Evolutionary conservation across 92 coral and sea anemone species (phyloP).

Genomic region (Porites evermanni): DNA sequence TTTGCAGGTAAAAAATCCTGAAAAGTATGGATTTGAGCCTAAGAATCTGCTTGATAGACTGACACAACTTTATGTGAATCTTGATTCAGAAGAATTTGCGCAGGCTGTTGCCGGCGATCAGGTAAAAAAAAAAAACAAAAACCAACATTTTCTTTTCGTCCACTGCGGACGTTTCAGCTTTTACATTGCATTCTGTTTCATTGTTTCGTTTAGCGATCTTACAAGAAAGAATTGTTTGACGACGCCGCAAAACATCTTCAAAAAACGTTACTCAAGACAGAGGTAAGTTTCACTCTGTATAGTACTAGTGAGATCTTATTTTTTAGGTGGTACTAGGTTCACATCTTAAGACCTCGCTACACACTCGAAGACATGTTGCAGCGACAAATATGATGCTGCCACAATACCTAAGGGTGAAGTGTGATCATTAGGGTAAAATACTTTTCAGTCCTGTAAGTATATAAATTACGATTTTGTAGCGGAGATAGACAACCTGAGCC

Average conservation of each 20-base stretch:
- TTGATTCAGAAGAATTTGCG: slow-evolving; percentile 88
- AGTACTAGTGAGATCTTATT: neutral
- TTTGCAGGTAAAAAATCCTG: slow-evolving; percentile 91
- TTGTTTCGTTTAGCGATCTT: slow-evolving; percentile 74
- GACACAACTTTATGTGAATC: slow-evolving; percentile 90
- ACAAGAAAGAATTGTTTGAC: slow-evolving; percentile 86
- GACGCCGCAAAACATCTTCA: slow-evolving; percentile 89
- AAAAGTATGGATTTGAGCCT: slow-evolving; percentile 98
- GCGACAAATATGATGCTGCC: no score
- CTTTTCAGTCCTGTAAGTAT: no score
- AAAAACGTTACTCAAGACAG: slow-evolving; percentile 84
- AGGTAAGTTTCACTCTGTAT: slow-evolving; percentile 52
- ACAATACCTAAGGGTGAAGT: no score
- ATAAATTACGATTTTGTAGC: no score
- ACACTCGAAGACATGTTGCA: no score
- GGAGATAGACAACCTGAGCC: no score
- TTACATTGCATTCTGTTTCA: neutral
- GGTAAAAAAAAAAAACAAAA: slow-evolving; percentile 37
- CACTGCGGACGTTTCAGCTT: neutral
- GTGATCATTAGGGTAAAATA: no score
- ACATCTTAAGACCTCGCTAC: no score
- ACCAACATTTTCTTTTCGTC: neutral
- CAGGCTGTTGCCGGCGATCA: slow-evolving; percentile 95
- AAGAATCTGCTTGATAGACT: slow-evolving; percentile 86
- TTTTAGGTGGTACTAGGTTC: neutral